Evolutionary conservation across 2,888 invertebrate genomes (phyloP).

Genomic region (Smittia sp.): DNA sequence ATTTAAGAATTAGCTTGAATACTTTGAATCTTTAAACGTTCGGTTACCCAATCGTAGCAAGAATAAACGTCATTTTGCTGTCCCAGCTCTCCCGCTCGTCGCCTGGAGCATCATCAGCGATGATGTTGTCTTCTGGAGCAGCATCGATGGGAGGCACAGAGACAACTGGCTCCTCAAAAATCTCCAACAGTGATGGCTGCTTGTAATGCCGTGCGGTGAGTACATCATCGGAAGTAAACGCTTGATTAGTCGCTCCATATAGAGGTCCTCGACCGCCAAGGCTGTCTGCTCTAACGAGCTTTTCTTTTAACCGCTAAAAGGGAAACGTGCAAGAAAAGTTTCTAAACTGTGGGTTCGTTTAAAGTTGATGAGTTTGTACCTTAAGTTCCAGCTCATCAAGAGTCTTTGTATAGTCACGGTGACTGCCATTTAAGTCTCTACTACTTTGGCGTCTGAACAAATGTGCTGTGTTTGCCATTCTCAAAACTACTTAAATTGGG

Average conservation of each 20-base stretch:
- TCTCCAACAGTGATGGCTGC: conserved; percentile 50
- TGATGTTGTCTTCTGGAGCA: conserved; percentile 58
- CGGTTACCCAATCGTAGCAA: conserved; percentile 78
- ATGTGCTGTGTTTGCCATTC: conserved; percentile 89
- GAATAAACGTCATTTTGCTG: conserved; percentile 84
- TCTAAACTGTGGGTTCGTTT: background rate
- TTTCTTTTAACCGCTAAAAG: conserved; percentile 55
- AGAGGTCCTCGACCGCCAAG: conserved; percentile 54
- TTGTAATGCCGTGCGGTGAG: conserved; percentile 41
- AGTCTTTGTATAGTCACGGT: conserved; percentile 62
- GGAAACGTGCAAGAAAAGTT: background rate
- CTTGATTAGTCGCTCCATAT: conserved; percentile 86
- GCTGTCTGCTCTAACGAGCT: conserved; percentile 62
- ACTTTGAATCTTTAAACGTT: conserved; percentile 42
- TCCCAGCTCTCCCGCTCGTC: conserved; percentile 88
- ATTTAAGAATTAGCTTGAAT: conserved; percentile 24
- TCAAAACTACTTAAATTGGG: background rate
- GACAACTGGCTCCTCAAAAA: conserved; percentile 50
- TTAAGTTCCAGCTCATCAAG: conserved; percentile 82
- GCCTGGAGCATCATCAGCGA: conserved; percentile 60
- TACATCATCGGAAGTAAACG: conserved; percentile 58
- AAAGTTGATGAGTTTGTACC: conserved; percentile 54
- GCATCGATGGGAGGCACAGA: conserved; percentile 56
- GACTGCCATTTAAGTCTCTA: conserved; percentile 50
- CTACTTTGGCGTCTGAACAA: conserved; percentile 85